phyloP scores from a whole-genome alignment of 1,140 invertebrate species.

The Drosophila varians region DNA sequence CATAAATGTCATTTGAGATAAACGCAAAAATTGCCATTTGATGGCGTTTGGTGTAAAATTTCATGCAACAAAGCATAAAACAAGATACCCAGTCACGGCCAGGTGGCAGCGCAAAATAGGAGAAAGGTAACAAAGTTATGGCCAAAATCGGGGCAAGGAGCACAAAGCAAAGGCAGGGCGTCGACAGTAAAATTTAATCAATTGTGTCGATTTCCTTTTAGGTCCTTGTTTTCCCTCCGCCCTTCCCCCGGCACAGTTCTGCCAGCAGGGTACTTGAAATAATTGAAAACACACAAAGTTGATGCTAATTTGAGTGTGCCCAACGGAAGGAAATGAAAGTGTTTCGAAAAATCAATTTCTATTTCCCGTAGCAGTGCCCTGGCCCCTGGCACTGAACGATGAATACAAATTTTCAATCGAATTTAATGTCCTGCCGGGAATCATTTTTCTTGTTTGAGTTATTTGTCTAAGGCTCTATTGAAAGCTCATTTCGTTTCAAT shows the following conservation, averaged over 20 bases:
- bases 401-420: constrained; percentile 8
- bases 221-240: neutral
- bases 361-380: constrained; percentile 21
- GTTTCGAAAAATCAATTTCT: constrained; percentile 37
- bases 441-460: neutral
- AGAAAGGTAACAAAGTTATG: constrained; percentile 27
- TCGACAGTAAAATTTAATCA: constrained; percentile 73
- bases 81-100: constrained; percentile 1
- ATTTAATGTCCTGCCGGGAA: neutral
- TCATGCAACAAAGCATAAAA: constrained; percentile 46
- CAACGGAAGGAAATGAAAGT: constrained; percentile 35
- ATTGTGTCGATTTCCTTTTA: constrained; percentile 52
- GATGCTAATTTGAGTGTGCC: constrained; percentile 50
- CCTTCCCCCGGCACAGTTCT: neutral
- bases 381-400: neutral
- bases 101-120: constrained; percentile 13
- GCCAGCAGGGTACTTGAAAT: constrained; percentile 34
- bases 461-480: constrained; percentile 3
- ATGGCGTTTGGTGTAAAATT: constrained; percentile 57
- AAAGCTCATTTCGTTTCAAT: constrained; percentile 15
- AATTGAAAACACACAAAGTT: constrained; percentile 61
- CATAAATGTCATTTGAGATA: constrained; percentile 81
- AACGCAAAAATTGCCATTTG: constrained; percentile 75
- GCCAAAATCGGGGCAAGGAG: constrained; percentile 33
- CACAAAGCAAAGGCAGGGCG: constrained; percentile 23